Base-by-base conservation (phyloP, 2,888 invertebrate species). In the Hydrotaea cyrtoneurina region DNA sequence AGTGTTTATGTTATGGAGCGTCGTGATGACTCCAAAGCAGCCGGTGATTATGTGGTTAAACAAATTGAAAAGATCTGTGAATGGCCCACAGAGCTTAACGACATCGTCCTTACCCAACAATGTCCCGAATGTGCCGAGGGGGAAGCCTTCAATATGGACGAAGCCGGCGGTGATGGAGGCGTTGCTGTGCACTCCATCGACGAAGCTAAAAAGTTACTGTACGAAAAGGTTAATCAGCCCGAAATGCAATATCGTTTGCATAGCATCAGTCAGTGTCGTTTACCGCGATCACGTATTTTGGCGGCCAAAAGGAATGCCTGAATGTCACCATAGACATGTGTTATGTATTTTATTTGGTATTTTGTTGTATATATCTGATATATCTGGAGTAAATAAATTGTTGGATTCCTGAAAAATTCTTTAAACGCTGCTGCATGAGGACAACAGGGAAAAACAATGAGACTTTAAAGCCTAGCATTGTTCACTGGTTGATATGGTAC, bases 31-130 rank as follows among this genome's bases (percentile, higher is more conserved):
- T 85, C 78, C 13, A 78, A 80, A 8, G 75, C 84, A 11, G 69
- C 83, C 0, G 86, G 83, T n/a, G 90, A 92, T 0, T 86, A 82
- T 66, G 93, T 93, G 11, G 90, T 92, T 4, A 89, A 88, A n/a
- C 88, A 89, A 86, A 87, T 91, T 39, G 89, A 89, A 21, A 91
- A 90, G 86, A 82, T 88, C n/a, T 89, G 88, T n/a, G 88, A 91
- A 0, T 82, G 88, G 43, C 88, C 93, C 0, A 94, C 94, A 36
- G 90, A 93, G 13, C 93, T 94, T 2, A 93, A 93, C 1, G 94
- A 94, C 26, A 90, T 92, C 50, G 90, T 92, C 7, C 83, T 92
- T 46, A 91, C 91, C 15, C 91, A 92, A 71, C 92, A 92, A 84
- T 92, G 92, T 83, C 91, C 92, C 7, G 92, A 92, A 82, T 92